Evolutionary conservation across 2,113 vertebrate species (phyloP).

Genomic region (Syngnathus typhle): DNA sequence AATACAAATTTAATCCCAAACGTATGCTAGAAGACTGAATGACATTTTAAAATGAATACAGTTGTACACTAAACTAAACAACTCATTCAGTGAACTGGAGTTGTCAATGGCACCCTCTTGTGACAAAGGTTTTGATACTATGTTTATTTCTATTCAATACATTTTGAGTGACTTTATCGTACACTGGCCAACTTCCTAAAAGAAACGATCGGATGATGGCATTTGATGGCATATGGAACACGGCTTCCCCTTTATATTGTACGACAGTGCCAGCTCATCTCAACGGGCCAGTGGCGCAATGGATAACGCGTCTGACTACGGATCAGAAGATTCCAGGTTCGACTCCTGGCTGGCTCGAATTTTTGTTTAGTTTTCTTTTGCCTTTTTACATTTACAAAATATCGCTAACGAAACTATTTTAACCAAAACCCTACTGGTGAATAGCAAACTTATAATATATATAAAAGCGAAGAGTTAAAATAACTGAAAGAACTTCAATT

Average conservation of each 20-base stretch:
- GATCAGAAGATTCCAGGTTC: conserved; percentile 89
- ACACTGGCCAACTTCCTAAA: too few relatives aligned
- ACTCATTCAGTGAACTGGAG: neutral
- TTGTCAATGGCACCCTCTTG: conserved; percentile 22
- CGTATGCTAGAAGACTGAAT: neutral
- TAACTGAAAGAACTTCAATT: neutral
- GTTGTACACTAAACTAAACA: neutral
- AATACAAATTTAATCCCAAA: neutral
- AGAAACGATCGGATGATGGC: too few relatives aligned
- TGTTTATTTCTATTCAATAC: too few relatives aligned
- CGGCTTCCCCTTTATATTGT: too few relatives aligned
- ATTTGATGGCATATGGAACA: too few relatives aligned
- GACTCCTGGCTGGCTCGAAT: conserved; percentile 53
- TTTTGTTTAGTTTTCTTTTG: neutral
- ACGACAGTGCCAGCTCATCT: too few relatives aligned
- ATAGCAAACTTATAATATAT: neutral
- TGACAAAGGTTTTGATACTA: neutral
- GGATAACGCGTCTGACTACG: conserved; percentile 76
- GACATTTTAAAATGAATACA: neutral
- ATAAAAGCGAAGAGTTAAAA: neutral
- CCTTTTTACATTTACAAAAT: neutral
- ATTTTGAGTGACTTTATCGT: too few relatives aligned
- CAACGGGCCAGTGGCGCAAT: conserved; percentile 49
- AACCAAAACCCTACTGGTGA: neutral
- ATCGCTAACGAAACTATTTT: neutral